Conservation (phyloP, 2,797 vertebrate genomes). For the Labroides dimidiatus region DNA sequence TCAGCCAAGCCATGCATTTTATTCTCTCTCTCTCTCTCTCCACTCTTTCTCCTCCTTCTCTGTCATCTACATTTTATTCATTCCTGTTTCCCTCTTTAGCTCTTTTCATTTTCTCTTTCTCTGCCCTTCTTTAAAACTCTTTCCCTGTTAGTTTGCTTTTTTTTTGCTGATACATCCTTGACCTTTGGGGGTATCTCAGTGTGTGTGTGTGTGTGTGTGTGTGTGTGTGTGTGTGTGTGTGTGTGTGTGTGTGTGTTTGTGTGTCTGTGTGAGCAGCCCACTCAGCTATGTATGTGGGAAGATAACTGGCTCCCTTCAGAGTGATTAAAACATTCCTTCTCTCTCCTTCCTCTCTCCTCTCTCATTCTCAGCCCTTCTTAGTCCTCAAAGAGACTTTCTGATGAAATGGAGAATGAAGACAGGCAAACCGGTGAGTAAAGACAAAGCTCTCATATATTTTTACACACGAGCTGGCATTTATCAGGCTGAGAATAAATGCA, state of each 20-base stretch:
- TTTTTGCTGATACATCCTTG: constrained; percentile 60
- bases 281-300: constrained; percentile 70
- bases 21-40: constrained; percentile 50
- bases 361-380: constrained; percentile 42
- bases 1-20: constrained; percentile 76
- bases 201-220: constrained; percentile 18
- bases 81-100: constrained; percentile 52
- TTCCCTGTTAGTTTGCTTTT: background rate
- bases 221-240: constrained; percentile 18
- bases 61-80: constrained; percentile 66
- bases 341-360: constrained; percentile 42
- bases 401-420: constrained; percentile 66
- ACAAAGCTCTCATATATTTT: constrained; percentile 24
- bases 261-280: constrained; percentile 57
- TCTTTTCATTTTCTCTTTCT: constrained; percentile 49
- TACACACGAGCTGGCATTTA: constrained; percentile 20
- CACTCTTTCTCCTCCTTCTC: constrained; percentile 40
- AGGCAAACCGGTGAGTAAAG: constrained; percentile 65
- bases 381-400: constrained; percentile 51
- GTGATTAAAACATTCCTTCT: constrained; percentile 77
- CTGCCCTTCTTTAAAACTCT: constrained; percentile 46
- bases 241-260: background rate
- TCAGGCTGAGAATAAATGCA: constrained; percentile 10
- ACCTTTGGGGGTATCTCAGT: constrained; percentile 54
- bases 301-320: constrained; percentile 67